phyloP scores from a whole-genome alignment of 2,113 vertebrate species.

The Acinonyx jubatus region DNA sequence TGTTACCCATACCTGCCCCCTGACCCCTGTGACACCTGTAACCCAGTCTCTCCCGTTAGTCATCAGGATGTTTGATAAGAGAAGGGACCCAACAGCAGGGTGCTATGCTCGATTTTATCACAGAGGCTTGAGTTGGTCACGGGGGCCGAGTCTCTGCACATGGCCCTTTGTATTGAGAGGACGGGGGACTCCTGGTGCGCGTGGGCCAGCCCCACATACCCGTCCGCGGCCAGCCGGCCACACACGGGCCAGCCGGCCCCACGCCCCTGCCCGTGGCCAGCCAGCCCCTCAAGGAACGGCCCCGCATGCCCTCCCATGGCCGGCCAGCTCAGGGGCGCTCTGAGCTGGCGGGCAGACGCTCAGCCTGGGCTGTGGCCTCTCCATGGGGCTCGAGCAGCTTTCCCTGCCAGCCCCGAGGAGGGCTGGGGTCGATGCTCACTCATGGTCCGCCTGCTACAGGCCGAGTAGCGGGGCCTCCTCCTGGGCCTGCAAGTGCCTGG shows the following conservation, averaged over 20 bases:
- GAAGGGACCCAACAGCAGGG: not conserved
- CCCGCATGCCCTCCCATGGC: not conserved
- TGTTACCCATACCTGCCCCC: not conserved
- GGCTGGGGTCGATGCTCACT: not conserved
- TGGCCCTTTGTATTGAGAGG: not conserved
- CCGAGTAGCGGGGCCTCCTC: not conserved
- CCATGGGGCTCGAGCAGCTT: not conserved
- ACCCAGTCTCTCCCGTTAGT: not conserved
- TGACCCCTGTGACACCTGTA: rapidly evolving
- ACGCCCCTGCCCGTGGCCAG: too few relatives aligned
- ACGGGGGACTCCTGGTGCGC: not conserved
- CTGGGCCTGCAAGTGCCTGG: too few relatives aligned
- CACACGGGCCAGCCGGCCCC: too few relatives aligned
- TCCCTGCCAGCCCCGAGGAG: not conserved
- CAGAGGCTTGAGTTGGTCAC: not conserved
- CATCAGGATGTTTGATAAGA: not conserved
- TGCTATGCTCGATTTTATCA: not conserved
- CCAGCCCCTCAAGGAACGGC: too few relatives aligned
- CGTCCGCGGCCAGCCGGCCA: not conserved
- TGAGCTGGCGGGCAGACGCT: not conserved
- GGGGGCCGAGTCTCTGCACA: rapidly evolving
- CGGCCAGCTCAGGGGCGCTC: not conserved
- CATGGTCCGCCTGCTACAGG: not conserved
- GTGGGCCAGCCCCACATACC: not conserved
- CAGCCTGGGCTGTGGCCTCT: not conserved